Percentiles rank a stretch among this genome's conserved stretches.
Evolutionary conservation across 2,797 vertebrate genomes (phyloP).

Genomic region (Pyrocephalus nanus): DNA sequence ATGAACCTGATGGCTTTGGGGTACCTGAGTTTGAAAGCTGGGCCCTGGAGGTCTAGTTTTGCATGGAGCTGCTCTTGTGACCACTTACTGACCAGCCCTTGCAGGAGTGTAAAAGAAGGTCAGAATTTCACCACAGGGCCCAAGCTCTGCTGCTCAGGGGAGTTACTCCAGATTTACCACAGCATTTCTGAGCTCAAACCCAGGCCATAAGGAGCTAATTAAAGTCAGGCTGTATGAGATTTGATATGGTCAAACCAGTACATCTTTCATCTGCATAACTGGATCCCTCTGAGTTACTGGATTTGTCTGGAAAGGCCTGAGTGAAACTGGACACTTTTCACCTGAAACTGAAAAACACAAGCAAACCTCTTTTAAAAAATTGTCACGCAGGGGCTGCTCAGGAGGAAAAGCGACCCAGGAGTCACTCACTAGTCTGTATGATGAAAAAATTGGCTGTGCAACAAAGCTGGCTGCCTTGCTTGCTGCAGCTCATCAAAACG

Average conservation of each 20-base stretch:
- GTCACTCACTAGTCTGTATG: neutral
- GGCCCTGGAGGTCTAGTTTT: neutral
- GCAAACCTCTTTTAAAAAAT: neutral
- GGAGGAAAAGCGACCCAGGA: neutral
- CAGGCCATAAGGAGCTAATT: neutral
- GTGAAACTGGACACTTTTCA: neutral
- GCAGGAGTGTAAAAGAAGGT: neutral
- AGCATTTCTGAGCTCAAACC: neutral
- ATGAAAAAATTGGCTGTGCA: neutral
- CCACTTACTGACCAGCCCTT: neutral
- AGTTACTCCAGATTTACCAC: neutral
- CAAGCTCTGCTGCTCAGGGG: neutral
- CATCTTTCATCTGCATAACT: neutral
- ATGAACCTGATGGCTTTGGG: neutral
- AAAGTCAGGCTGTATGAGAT: neutral
- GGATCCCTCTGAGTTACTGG: neutral
- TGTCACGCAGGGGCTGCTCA: neutral
- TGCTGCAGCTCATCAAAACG: neutral
- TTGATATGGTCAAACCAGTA: neutral
- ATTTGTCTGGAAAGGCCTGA: neutral
- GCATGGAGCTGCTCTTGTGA: neutral
- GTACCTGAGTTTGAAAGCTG: neutral
- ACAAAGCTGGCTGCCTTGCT: neutral
- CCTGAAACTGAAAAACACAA: neutral
- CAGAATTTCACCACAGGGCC: neutral